A percentile compares a stretch with the other conserved stretches of the same genome.
Conservation (phyloP, 2,888 invertebrate species). For the Agriopis marginaria region DNA sequence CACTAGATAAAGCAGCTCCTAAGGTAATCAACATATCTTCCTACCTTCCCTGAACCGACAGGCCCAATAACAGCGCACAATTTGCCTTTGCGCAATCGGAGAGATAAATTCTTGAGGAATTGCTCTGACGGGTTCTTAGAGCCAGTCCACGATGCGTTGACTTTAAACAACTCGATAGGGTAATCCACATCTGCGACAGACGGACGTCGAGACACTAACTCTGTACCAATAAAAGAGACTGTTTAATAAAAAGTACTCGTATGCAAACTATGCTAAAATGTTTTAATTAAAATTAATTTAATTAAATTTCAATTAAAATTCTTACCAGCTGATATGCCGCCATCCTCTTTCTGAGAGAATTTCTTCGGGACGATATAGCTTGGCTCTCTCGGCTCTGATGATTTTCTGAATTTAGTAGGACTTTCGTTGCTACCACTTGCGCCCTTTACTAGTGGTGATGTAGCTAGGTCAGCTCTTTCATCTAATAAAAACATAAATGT, state of each 20-base stretch:
- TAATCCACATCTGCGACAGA: constrained; percentile 53
- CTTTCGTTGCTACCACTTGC: constrained; percentile 43
- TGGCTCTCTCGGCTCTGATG: constrained; percentile 32
- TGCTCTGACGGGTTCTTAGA: constrained; percentile 69
- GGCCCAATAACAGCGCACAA: constrained; percentile 94
- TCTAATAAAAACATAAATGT: constrained; percentile 55
- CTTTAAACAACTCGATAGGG: constrained; percentile 64
- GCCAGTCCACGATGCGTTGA: constrained; percentile 73
- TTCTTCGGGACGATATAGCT: constrained; percentile 54
- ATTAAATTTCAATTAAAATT: not conserved
- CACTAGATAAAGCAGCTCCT: not conserved
- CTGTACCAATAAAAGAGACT: constrained; percentile 19
- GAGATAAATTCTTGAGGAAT: constrained; percentile 83
- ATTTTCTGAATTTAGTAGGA: constrained; percentile 55
- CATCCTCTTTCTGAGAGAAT: constrained; percentile 52
- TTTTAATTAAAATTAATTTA: too few relatives aligned
- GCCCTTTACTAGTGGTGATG: constrained; percentile 48
- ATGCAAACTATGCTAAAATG: not conserved
- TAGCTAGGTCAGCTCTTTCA: constrained; percentile 66
- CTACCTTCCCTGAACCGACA: constrained; percentile 93
- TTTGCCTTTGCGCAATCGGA: constrained; percentile 86
- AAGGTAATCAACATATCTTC: not conserved
- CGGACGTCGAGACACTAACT: constrained; percentile 30
- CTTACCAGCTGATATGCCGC: constrained; percentile 50
- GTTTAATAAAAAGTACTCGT: not conserved